A percentile compares a stretch with the other conserved stretches of the same genome.
Conservation (phyloP, 1,140 invertebrate genomes). For the Caenorhabditis remanei region DNA sequence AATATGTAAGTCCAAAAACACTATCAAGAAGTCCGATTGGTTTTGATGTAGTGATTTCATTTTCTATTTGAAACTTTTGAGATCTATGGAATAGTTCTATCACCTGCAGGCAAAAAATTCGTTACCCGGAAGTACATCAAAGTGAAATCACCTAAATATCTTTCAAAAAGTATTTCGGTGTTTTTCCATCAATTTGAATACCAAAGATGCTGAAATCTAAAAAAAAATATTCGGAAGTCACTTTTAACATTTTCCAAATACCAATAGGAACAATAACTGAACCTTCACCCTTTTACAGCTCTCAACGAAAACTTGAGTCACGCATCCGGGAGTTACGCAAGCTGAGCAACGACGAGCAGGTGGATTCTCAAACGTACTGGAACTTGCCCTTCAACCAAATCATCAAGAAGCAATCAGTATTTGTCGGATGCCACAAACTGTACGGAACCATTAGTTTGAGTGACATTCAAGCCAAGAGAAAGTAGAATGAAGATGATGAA, state of each 20-base stretch:
- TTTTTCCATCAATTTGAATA: too few species aligned
- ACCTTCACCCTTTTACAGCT: not conserved
- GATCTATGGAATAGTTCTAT: not conserved
- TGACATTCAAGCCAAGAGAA: slow-evolving; percentile 29
- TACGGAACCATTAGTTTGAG: slow-evolving; percentile 69
- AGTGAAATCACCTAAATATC: not conserved
- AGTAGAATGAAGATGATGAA: not conserved
- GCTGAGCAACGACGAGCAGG: slow-evolving; percentile 52
- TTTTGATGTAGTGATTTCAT: not conserved
- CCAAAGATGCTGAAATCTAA: too few species aligned
- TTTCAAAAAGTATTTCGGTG: too few species aligned
- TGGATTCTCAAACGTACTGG: slow-evolving; percentile 68
- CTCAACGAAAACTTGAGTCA: slow-evolving; percentile 41
- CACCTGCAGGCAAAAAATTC: not conserved
- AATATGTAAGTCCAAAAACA: too few species aligned
- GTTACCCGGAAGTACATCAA: not conserved
- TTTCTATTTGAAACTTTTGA: not conserved
- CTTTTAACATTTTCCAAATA: not conserved
- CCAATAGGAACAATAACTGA: not conserved
- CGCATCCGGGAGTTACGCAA: slow-evolving; percentile 26
- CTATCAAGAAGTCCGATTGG: too few species aligned
- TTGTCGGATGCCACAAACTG: slow-evolving; percentile 75
- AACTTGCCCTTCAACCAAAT: slow-evolving; percentile 72
- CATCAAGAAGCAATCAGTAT: slow-evolving; percentile 71
- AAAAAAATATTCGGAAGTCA: too few species aligned